Conservation (phyloP, 2,113 vertebrate genomes). For the Aspiorhynchus laticeps region DNA sequence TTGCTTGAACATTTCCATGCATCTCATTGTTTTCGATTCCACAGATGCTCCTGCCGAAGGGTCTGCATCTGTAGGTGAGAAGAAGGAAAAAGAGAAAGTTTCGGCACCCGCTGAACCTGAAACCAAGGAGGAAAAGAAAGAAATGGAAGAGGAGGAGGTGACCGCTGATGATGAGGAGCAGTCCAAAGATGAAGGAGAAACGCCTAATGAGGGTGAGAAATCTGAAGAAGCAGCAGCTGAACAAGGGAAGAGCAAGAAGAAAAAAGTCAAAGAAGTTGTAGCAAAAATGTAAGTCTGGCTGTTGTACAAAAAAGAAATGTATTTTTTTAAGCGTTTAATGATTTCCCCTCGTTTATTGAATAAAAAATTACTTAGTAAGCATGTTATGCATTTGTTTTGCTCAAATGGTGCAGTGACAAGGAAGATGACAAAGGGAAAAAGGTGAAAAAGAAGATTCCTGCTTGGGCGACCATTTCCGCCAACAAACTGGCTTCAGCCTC, state of each 20-base stretch:
- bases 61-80: conserved; percentile 84
- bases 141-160: conserved; percentile 76
- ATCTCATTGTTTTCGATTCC: conserved; percentile 3
- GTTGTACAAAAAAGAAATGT: background rate
- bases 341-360: background rate
- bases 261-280: conserved; percentile 76
- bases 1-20: background rate
- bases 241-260: conserved; percentile 70
- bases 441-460: conserved; percentile 93
- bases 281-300: conserved; percentile 86
- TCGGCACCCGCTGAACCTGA: conserved; percentile 68
- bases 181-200: conserved; percentile 65
- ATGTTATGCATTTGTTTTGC: background rate
- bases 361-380: background rate
- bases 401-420: conserved; percentile 80
- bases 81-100: conserved; percentile 82
- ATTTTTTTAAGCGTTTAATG: background rate
- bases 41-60: conserved; percentile 86
- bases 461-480: conserved; percentile 90
- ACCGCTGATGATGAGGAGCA: conserved; percentile 46
- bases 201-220: conserved; percentile 75
- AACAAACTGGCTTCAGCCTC: conserved; percentile 86
- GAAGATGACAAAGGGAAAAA: conserved; percentile 92
- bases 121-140: conserved; percentile 63
- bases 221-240: conserved; percentile 66